Base-by-base conservation (phyloP, 2,113 vertebrate species). In the Calyptomena viridis region DNA sequence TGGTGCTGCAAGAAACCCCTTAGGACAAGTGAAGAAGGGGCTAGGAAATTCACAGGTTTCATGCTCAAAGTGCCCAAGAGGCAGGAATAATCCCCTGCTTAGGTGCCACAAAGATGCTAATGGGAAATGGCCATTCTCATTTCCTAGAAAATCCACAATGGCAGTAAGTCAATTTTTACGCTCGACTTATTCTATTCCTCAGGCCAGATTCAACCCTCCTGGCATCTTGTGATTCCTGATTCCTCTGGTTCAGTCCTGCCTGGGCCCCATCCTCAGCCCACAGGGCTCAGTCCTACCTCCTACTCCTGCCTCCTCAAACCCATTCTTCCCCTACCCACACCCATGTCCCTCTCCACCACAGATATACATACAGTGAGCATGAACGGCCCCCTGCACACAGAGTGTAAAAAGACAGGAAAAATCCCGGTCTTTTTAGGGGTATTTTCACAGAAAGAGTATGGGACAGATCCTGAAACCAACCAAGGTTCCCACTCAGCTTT, bases 191-290 rank as follows among this genome's bases (percentile, higher is more conserved):
- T 53, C 44, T 42, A 1, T 23, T 64, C 59, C 33, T 76, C 24
- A 23, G n/a, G 18, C 10, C 71, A 72, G 15, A 12, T 49, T 83
- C 37, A 49, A 13, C 22, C 23, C 13, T 82, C 18, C 67, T 44
- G 56, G 19, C 5, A 40, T 25, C 13, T 60, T 58, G 33, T 87
- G 81, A 42, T 11, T 90, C 24, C 35, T 33, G 3, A 22, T 88
- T 30, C 14, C 44, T 53, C 5, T 0, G 6, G 27, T 17, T 72
- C 0, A 0, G 25, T 55, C 44, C 28, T 6, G 1, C 53, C 52
- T 40, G 47, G 91, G 52, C 42, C 37, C 21, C 0, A 0, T n/a
- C 19, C 24, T 25, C 40, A 58, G 14, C 21, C 24, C 8, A 0
- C 3, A 8, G 56, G 46, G 50, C 47, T 80, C 49, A 5, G 5